Base-by-base conservation (phyloP, 2,888 invertebrate species). In the Lithophane semibrunnea region DNA sequence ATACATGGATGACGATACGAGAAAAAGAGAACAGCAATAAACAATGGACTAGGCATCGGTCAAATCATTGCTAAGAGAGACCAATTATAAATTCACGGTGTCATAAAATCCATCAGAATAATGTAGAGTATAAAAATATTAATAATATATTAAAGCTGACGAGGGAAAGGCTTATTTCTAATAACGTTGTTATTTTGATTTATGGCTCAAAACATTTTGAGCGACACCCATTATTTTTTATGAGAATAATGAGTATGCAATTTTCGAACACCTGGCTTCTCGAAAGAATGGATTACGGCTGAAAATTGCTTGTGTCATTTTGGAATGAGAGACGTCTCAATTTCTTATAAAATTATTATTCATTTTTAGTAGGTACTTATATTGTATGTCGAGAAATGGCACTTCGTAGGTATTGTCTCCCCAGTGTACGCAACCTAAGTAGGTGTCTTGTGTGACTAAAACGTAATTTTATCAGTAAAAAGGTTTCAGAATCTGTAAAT, bases 151-250 rank as follows among this genome's bases (percentile, higher is more conserved):
- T 47, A 79, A 73, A 65, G 70, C 71, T 69, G 76, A 78, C 77
- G 65, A 37, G 69, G 73, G 49, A 86, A 79, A 42, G 75, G 86
- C 76, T 77, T 76, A 85, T 86, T 87, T 88, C 89, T 86, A 89
- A 90, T 90, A 88, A 86, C 88, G 80, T 67, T 79, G 75, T 84
- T 81, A 83, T 84, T 87, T 85, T 88, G 90, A 90, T 90, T 89
- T 85, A 90, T 86, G 80, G 63, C 79, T 80, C 70, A 70, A 76
- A 84, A 82, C 58, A 83, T 85, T 86, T 77, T 79, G 72, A 83
- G 60, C 42, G 80, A 67, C 64, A 71, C 42, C 73, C 44, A 73
- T 73, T 83, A 81, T 76, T 86, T 81, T 60, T 75, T 60, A 60
- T 56, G 29, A 47, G 52, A 75, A 75, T 83, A 79, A 87, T 86